Evolutionary conservation across 2,797 vertebrate genomes (phyloP).

Genomic region (Antennarius maculatus): DNA sequence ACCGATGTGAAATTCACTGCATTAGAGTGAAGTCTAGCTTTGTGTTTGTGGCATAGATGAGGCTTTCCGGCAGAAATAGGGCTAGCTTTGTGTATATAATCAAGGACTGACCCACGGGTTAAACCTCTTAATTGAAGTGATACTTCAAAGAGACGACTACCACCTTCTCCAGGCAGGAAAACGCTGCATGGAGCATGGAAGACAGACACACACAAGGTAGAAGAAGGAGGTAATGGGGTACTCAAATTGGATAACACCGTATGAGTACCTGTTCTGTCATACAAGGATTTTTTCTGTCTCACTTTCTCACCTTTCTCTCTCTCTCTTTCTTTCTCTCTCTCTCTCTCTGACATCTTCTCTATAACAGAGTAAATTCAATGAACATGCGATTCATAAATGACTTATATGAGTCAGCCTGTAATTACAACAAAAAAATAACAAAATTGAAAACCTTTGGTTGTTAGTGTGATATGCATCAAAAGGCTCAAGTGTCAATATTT

Average conservation of each 20-base stretch:
- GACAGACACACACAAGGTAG: constrained; percentile 46
- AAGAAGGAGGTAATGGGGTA: constrained; percentile 72
- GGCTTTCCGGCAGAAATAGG: constrained; percentile 92
- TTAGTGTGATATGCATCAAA: not conserved
- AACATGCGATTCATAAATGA: constrained; percentile 78
- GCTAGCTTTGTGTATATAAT: constrained; percentile 98
- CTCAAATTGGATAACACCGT: constrained; percentile 79
- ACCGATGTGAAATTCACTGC: constrained; percentile 87
- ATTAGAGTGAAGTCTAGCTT: constrained; percentile 82
- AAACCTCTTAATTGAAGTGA: constrained; percentile 99
- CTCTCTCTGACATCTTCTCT: constrained; percentile 86
- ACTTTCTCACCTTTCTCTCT: constrained; percentile 68
- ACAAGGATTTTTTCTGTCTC: constrained; percentile 84
- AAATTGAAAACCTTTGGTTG: constrained; percentile 18
- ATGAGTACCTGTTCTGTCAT: constrained; percentile 85
- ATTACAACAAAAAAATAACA: constrained; percentile 18
- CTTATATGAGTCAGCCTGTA: constrained; percentile 48
- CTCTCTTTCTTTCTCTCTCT: constrained; percentile 64
- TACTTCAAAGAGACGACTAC: constrained; percentile 97
- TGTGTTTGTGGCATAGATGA: constrained; percentile 88
- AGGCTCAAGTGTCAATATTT: not conserved
- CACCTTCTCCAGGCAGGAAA: constrained; percentile 86
- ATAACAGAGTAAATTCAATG: constrained; percentile 86
- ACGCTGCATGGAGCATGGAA: constrained; percentile 67
- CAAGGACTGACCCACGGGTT: constrained; percentile 96